These are phyloP conservation scores for Drosophila conformis DNA, from an alignment of 2,888 invertebrate species.

Conservation along the genomic window DNA sequence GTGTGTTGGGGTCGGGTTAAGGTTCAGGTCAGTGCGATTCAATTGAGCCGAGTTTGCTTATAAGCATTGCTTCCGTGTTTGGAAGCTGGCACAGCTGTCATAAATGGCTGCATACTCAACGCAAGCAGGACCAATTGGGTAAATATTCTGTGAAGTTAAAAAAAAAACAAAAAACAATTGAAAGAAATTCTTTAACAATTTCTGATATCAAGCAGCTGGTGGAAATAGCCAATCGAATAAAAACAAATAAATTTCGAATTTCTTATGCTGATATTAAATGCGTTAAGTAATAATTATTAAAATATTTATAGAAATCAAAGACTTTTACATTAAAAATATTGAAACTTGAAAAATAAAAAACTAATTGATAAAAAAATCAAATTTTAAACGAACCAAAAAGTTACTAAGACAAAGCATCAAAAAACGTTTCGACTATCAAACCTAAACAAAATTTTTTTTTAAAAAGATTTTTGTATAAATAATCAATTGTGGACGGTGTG, in stretches of 20 bases:
- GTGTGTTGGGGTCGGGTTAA: slow-evolving; percentile 46
- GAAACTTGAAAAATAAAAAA: too few species aligned
- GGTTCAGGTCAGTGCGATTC: slow-evolving; percentile 56
- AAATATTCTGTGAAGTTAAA: not conserved
- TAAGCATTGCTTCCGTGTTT: slow-evolving; percentile 64
- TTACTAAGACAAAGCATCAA: not conserved
- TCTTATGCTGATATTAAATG: not conserved
- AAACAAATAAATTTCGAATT: not conserved
- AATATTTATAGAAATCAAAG: too few species aligned
- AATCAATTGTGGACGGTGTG: not conserved
- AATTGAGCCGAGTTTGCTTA: slow-evolving; percentile 64
- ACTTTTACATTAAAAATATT: too few species aligned
- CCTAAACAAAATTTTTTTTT: rapidly evolving
- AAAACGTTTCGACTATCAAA: not conserved
- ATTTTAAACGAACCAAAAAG: not conserved
- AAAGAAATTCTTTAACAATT: not conserved
- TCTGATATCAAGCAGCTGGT: not conserved
- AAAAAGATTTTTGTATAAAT: not conserved
- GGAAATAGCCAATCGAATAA: not conserved
- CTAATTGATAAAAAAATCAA: too few species aligned
- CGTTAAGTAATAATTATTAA: not conserved
- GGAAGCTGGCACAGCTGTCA: slow-evolving; percentile 26
- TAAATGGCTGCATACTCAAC: slow-evolving; percentile 2
- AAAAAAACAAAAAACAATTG: not conserved
- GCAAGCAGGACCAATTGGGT: slow-evolving; percentile 2